These are phyloP conservation scores for Macrosiphum euphorbiae DNA, from an alignment of 2,888 invertebrate genomes.

Conservation along the genomic window DNA sequence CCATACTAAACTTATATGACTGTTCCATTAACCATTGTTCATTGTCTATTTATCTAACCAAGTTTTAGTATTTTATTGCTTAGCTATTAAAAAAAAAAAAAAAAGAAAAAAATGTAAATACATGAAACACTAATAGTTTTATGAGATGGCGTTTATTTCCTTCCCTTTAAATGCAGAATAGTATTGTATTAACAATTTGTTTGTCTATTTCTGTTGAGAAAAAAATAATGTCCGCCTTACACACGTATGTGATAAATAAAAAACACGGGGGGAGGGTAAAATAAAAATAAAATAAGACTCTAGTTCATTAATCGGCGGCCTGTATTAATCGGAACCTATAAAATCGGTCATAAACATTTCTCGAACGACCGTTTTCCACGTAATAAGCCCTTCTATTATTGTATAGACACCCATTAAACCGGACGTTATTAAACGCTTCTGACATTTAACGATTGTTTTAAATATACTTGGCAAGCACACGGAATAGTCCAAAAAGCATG, in stretches of 20 bases:
- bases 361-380: conserved; percentile 53
- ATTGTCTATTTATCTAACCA: conserved; percentile 31
- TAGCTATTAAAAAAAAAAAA: conserved; percentile 26
- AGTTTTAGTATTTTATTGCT: conserved; percentile 25
- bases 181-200: conserved; percentile 47
- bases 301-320: conserved; percentile 63
- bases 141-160: conserved; percentile 28
- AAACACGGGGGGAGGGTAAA: neutral
- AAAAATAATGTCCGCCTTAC: conserved; percentile 25
- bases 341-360: conserved; percentile 59
- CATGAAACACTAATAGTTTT: conserved; percentile 39
- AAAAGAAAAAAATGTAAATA: conserved; percentile 41
- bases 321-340: conserved; percentile 62
- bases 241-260: conserved; percentile 42
- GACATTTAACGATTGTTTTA: conserved; percentile 62
- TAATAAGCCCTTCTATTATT: conserved; percentile 59
- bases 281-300: conserved; percentile 52
- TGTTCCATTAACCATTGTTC: neutral
- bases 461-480: conserved; percentile 48
- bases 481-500: neutral
- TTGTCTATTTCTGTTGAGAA: conserved; percentile 28
- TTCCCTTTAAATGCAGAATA: neutral
- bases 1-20: neutral
- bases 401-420: conserved; percentile 57
- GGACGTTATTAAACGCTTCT: conserved; percentile 58